Percentiles rank a stretch among this genome's conserved stretches.
Conservation (phyloP, 2,888 invertebrate species). For the Lasius platythorax region DNA sequence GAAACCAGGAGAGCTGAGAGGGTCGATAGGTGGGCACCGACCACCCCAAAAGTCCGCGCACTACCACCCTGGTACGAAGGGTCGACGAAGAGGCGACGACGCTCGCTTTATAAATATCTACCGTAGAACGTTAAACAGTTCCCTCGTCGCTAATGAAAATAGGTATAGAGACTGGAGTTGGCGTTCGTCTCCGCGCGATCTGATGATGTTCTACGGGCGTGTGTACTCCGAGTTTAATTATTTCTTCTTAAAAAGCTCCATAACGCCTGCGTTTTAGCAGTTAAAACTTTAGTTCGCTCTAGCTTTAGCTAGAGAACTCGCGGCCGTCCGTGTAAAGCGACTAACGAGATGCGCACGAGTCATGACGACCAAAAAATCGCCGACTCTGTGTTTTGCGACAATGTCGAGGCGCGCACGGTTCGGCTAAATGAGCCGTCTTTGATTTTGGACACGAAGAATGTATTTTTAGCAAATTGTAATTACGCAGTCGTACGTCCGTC, state of each 20-base stretch:
- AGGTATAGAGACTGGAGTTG: slow-evolving; percentile 64
- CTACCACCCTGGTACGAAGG: slow-evolving; percentile 67
- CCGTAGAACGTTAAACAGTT: slow-evolving; percentile 81
- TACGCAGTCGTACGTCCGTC: slow-evolving; percentile 52
- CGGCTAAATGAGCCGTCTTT: slow-evolving; percentile 55
- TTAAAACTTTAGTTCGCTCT: slow-evolving; percentile 7
- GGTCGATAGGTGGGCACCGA: slow-evolving; percentile 83
- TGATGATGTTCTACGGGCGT: not conserved
- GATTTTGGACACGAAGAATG: slow-evolving; percentile 55
- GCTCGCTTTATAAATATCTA: slow-evolving; percentile 82
- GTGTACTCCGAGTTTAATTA: slow-evolving; percentile 20
- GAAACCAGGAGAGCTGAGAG: slow-evolving; percentile 74
- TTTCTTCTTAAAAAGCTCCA: slow-evolving; percentile 43
- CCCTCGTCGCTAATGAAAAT: slow-evolving; percentile 76
- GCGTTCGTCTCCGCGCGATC: slow-evolving; percentile 38
- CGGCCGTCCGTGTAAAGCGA: slow-evolving; percentile 21
- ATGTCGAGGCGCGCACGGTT: slow-evolving; percentile 26
- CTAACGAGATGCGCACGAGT: slow-evolving; percentile 51
- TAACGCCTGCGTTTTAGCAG: slow-evolving; percentile 35
- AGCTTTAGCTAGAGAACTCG: not conserved
- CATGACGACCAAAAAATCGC: slow-evolving; percentile 46
- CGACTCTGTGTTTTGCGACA: slow-evolving; percentile 49
- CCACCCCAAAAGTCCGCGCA: slow-evolving; percentile 78
- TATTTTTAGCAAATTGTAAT: slow-evolving; percentile 58
- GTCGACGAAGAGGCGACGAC: slow-evolving; percentile 70